These are phyloP conservation scores for Chaunax sp. DNA, from an alignment of 2,797 vertebrate species.

Conservation along the genomic window DNA sequence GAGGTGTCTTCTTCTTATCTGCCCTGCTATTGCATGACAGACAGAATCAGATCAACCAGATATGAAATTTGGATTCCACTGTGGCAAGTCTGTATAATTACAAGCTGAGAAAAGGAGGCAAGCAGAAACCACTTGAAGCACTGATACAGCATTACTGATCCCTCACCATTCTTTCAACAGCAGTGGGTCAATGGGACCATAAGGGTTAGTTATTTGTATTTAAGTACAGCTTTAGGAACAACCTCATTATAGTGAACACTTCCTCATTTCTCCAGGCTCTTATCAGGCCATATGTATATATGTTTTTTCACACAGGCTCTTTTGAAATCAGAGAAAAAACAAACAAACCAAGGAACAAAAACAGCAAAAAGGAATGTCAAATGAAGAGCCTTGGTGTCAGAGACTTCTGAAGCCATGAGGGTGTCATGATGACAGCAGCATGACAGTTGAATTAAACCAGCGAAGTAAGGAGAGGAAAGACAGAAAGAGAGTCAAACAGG, in stretches of 20 bases:
- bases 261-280: conserved; percentile 27
- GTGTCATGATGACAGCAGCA: conserved; percentile 60
- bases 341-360: conserved; percentile 35
- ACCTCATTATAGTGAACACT: conserved; percentile 34
- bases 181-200: conserved; percentile 79
- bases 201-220: conserved; percentile 20
- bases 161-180: conserved; percentile 75
- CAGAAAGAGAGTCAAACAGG: conserved; percentile 36
- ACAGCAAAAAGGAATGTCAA: conserved; percentile 78
- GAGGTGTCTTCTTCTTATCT: conserved; percentile 24
- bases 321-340: conserved; percentile 50
- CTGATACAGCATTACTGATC: conserved; percentile 63
- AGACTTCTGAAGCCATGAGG: conserved; percentile 55
- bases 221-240: conserved; percentile 41
- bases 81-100: conserved; percentile 28
- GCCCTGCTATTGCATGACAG: conserved; percentile 33
- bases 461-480: conserved; percentile 54
- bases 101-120: conserved; percentile 33
- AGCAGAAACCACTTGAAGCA: conserved; percentile 40
- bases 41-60: conserved; percentile 47
- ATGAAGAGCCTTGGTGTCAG: conserved; percentile 59
- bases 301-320: conserved; percentile 19
- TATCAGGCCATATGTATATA: conserved; percentile 22
- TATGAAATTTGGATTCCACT: conserved; percentile 47
- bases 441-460: conserved; percentile 69